Conservation (phyloP, 2,888 invertebrate species). For the Listrodromus nycthemerus region DNA sequence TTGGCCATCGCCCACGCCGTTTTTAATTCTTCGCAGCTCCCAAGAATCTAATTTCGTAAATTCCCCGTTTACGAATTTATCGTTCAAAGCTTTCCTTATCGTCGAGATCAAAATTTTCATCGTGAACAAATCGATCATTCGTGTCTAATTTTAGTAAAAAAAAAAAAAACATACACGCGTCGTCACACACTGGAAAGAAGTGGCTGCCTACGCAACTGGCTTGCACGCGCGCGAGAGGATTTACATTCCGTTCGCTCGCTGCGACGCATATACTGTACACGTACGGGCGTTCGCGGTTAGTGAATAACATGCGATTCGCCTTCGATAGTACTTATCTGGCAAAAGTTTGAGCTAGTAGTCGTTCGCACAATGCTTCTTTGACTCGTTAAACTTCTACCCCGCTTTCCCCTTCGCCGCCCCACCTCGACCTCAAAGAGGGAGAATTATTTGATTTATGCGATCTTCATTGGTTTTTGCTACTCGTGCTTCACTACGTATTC, state of each 20-base stretch:
- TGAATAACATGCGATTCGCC: slow-evolving; percentile 62
- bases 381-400: slow-evolving; percentile 6
- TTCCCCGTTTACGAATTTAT: not conserved
- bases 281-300: slow-evolving; percentile 12
- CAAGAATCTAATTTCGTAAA: not conserved
- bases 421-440: no score
- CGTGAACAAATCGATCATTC: slow-evolving; percentile 45
- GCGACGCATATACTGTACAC: slow-evolving; percentile 19
- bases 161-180: slow-evolving; percentile 31
- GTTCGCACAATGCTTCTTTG: slow-evolving; percentile 52
- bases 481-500: no score
- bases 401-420: no score
- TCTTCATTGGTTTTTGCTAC: no score
- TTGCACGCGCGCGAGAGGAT: slow-evolving; percentile 64
- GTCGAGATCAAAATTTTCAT: not conserved
- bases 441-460: no score
- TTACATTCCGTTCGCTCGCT: slow-evolving; percentile 64
- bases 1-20: not conserved
- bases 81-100: not conserved
- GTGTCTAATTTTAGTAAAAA: slow-evolving; percentile 44
- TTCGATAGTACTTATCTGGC: slow-evolving; percentile 64
- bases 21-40: not conserved
- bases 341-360: slow-evolving; percentile 5
- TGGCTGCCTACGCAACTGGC: slow-evolving; percentile 47
- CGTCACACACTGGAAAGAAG: slow-evolving; percentile 35